phyloP scores from a whole-genome alignment of 30 jellyfish, hydroid and myxozoan species.

The Chrysaora quinquecirrha region DNA sequence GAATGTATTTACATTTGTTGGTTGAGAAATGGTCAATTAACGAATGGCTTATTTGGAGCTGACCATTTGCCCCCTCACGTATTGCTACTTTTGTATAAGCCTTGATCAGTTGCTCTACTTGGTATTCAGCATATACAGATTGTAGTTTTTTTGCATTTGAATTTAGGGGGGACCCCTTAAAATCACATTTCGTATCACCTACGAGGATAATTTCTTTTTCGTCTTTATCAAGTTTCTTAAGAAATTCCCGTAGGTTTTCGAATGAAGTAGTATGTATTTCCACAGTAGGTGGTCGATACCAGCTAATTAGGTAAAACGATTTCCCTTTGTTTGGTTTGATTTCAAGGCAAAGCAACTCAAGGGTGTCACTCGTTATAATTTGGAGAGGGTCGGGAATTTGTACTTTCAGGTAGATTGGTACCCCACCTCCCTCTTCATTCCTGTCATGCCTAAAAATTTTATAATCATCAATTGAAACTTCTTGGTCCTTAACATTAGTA shows the following conservation, averaged over 20 bases:
- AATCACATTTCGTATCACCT: too few species aligned
- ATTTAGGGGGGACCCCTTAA: too few species aligned
- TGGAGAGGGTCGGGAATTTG: slow-evolving; percentile 9
- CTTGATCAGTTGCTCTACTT: too few species aligned
- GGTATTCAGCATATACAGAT: too few species aligned
- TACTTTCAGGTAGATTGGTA: slow-evolving; percentile 9
- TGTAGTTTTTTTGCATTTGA: not conserved
- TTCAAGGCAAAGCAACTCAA: too few species aligned
- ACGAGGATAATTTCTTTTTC: too few species aligned
- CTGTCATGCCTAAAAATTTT: slow-evolving; percentile 11
- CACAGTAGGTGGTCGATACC: slow-evolving; percentile 26
- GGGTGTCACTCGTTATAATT: not conserved
- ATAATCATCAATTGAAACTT: not conserved
- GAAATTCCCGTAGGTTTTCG: slow-evolving; percentile 15
- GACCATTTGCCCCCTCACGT: slow-evolving; percentile 2
- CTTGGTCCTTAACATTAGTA: not conserved
- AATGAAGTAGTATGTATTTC: not conserved
- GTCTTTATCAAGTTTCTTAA: slow-evolving; percentile 9
- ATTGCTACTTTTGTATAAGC: not conserved
- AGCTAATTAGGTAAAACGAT: slow-evolving; percentile 17
- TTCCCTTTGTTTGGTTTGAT: slow-evolving; percentile 15
- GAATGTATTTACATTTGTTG: too few species aligned
- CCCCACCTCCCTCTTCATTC: slow-evolving; percentile 2
- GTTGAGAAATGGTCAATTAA: too few species aligned
- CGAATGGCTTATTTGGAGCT: too few species aligned